phyloP scores from a whole-genome alignment of 2,888 invertebrate genomes.

The Dicyrtomina minuta region DNA sequence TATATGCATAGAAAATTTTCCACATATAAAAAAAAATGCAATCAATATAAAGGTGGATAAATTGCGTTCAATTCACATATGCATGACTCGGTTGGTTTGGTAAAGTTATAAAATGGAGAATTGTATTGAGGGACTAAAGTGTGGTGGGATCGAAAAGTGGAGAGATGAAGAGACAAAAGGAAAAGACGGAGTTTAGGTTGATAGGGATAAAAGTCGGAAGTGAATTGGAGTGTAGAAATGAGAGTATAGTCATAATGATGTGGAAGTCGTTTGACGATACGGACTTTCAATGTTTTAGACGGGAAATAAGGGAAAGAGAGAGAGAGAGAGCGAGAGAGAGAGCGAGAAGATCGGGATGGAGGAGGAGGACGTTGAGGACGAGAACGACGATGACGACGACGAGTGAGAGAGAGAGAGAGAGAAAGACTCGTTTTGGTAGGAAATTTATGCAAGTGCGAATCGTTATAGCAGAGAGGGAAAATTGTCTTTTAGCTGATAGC shows the following conservation, averaged over 20 bases:
- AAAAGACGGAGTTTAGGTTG: conserved; percentile 7
- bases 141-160: background rate
- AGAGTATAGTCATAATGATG: conserved; percentile 40
- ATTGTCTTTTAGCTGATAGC: conserved; percentile 53
- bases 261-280: conserved; percentile 38
- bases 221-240: conserved; percentile 32
- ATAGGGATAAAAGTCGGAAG: conserved; percentile 36
- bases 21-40: background rate
- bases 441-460: conserved; percentile 50
- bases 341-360: conserved; percentile 11
- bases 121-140: too few relatives aligned
- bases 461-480: conserved; percentile 43
- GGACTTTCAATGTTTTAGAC: conserved; percentile 26
- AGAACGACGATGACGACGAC: background rate
- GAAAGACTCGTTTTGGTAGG: conserved; percentile 33
- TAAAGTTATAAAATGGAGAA: too few relatives aligned
- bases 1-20: background rate
- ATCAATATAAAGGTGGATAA: background rate
- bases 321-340: conserved; percentile 6
- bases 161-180: conserved; percentile 22
- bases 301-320: conserved; percentile 16
- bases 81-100: too few relatives aligned
- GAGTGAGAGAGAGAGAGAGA: conserved; percentile 8
- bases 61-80: too few relatives aligned
- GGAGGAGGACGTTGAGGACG: conserved; percentile 4